Evolutionary conservation across 2,888 invertebrate species (phyloP).

Genomic region (Lasioglossum marginatum): DNA sequence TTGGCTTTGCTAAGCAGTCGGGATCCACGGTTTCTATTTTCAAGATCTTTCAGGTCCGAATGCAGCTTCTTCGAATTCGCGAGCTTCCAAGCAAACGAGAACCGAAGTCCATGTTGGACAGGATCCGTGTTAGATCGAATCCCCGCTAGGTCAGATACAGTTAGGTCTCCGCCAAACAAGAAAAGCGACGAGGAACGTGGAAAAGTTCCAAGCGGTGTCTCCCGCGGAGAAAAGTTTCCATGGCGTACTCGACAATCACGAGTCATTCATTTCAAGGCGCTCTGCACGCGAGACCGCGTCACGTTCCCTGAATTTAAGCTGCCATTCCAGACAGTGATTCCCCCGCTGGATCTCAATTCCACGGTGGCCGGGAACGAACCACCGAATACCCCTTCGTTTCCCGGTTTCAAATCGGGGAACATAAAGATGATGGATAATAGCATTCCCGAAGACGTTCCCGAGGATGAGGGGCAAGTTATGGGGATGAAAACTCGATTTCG

Average conservation of each 20-base stretch:
- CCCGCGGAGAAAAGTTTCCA: conserved; percentile 7
- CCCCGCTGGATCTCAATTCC: conserved; percentile 5
- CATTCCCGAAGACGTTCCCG: background rate
- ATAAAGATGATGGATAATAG: conserved; percentile 15
- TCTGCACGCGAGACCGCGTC: conserved; percentile 39
- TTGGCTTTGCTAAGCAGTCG: background rate
- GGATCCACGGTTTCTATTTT: background rate
- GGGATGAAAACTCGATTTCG: background rate
- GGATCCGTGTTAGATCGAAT: background rate
- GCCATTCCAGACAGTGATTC: conserved; percentile 40
- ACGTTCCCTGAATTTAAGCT: conserved; percentile 47
- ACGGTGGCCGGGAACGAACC: background rate
- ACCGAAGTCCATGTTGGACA: background rate
- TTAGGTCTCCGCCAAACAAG: background rate
- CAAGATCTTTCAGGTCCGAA: background rate
- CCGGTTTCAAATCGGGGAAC: background rate
- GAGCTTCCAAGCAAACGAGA: background rate
- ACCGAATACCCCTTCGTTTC: background rate
- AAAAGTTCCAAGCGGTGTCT: background rate
- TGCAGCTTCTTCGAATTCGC: background rate
- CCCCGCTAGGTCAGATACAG: background rate
- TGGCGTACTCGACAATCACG: conserved; percentile 63
- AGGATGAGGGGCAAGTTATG: background rate
- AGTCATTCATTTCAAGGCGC: conserved; percentile 65
- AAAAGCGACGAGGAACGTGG: background rate